A percentile compares a stretch with the other conserved stretches of the same genome.
Evolutionary conservation across 2,888 invertebrate species (phyloP).

Genomic region (Lepidocyrtoides sp.): DNA sequence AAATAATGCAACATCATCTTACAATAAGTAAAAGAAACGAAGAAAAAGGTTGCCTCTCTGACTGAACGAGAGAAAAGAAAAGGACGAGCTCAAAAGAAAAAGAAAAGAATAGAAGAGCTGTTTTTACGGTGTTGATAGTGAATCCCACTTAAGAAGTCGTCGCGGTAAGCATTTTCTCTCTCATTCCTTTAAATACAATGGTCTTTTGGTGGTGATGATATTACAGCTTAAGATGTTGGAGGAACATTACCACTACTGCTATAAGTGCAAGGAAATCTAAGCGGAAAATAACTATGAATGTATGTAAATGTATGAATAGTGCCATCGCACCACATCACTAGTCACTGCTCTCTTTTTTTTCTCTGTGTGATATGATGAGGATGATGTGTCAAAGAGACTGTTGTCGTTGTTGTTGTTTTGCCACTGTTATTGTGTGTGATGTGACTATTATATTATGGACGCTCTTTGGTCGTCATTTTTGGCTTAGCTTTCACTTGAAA

Average conservation of each 20-base stretch:
- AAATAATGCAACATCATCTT: slow-evolving; percentile 41
- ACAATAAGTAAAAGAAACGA: slow-evolving; percentile 40
- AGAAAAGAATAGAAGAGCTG: slow-evolving; percentile 59
- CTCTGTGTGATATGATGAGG: slow-evolving; percentile 1
- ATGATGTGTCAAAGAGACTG: neutral
- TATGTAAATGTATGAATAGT: neutral
- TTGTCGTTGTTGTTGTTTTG: slow-evolving; percentile 59
- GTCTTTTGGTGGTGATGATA: slow-evolving; percentile 70
- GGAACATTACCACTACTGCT: neutral
- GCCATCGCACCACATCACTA: slow-evolving; percentile 13
- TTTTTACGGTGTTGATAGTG: slow-evolving; percentile 80
- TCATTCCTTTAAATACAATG: slow-evolving; percentile 81
- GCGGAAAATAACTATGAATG: neutral
- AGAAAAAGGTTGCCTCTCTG: slow-evolving; percentile 56
- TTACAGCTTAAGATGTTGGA: slow-evolving; percentile 58
- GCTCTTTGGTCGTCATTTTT: slow-evolving; percentile 78
- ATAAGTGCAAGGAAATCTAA: slow-evolving; percentile 14
- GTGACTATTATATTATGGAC: slow-evolving; percentile 79
- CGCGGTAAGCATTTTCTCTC: slow-evolving; percentile 76
- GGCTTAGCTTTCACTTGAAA: slow-evolving; percentile 79
- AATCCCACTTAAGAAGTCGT: slow-evolving; percentile 81
- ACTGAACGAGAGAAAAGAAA: slow-evolving; percentile 11
- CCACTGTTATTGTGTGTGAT: slow-evolving; percentile 71
- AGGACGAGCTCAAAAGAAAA: slow-evolving; percentile 40
- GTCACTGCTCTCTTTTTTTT: neutral